These are phyloP conservation scores for Metellina segmentata DNA, from an alignment of 2,888 invertebrate species.

Conservation along the genomic window DNA sequence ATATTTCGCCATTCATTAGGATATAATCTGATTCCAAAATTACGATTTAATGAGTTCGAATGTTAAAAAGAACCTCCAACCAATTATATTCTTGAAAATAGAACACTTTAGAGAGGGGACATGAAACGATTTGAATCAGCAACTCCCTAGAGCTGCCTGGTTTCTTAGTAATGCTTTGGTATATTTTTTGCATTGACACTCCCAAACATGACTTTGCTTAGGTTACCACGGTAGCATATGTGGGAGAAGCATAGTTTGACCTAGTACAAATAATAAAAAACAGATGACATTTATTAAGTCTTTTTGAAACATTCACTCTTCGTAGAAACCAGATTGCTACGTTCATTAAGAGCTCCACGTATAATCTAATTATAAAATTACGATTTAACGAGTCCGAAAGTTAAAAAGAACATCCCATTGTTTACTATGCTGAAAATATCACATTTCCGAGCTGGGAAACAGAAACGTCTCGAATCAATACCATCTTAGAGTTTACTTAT, in stretches of 20 bases:
- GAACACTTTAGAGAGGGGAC: background rate
- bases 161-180: background rate
- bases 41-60: background rate
- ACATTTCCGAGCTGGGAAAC: background rate
- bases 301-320: too few relatives aligned
- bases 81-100: background rate
- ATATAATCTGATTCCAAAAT: background rate
- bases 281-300: too few relatives aligned
- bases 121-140: background rate
- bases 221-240: too few relatives aligned
- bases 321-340: too few relatives aligned
- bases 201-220: too few relatives aligned
- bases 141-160: background rate
- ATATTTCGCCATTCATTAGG: background rate
- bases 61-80: background rate
- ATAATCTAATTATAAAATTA: background rate
- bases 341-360: background rate
- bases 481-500: background rate
- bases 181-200: too few relatives aligned
- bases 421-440: background rate
- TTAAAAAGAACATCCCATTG: background rate
- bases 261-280: too few relatives aligned
- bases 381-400: background rate
- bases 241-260: too few relatives aligned
- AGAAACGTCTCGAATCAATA: background rate